These are phyloP conservation scores for Potamilus streckersoni DNA, from an alignment of 1,140 invertebrate species.

Conservation along the genomic window DNA sequence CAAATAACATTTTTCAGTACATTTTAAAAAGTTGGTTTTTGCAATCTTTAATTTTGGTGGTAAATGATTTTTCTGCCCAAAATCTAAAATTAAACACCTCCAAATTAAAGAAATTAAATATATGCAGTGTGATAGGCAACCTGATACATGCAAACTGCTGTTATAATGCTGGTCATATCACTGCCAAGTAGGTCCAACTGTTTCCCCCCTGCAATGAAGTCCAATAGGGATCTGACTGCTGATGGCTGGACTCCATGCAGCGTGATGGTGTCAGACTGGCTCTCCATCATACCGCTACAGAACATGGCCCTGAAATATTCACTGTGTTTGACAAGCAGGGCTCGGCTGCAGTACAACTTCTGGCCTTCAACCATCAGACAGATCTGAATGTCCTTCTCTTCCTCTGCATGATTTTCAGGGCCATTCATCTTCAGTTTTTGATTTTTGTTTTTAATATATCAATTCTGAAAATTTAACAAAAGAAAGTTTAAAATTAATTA, in stretches of 20 bases:
- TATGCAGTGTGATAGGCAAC: not conserved
- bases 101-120: too few relatives aligned
- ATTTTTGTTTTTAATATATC: too few relatives aligned
- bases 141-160: slow-evolving; percentile 5
- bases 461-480: too few relatives aligned
- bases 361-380: slow-evolving; percentile 4
- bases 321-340: slow-evolving; percentile 1
- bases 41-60: too few relatives aligned
- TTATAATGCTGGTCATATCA: slow-evolving; percentile 6
- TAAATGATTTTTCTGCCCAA: too few relatives aligned
- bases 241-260: not conserved
- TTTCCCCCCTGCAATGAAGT: slow-evolving; percentile 4
- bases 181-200: not conserved
- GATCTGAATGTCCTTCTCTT: too few relatives aligned
- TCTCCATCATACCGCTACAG: slow-evolving; percentile 9
- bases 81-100: too few relatives aligned
- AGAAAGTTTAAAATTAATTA: too few relatives aligned
- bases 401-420: too few relatives aligned
- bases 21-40: too few relatives aligned
- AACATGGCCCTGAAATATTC: slow-evolving; percentile 17
- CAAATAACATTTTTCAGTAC: too few relatives aligned
- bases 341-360: not conserved
- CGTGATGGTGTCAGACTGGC: slow-evolving; percentile 1
- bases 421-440: too few relatives aligned
- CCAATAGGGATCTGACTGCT: not conserved